Evolutionary conservation across 2,888 invertebrate species (phyloP), one percentile per base, ranked within the genome.

Genomic region (Heliconius erato): DNA sequence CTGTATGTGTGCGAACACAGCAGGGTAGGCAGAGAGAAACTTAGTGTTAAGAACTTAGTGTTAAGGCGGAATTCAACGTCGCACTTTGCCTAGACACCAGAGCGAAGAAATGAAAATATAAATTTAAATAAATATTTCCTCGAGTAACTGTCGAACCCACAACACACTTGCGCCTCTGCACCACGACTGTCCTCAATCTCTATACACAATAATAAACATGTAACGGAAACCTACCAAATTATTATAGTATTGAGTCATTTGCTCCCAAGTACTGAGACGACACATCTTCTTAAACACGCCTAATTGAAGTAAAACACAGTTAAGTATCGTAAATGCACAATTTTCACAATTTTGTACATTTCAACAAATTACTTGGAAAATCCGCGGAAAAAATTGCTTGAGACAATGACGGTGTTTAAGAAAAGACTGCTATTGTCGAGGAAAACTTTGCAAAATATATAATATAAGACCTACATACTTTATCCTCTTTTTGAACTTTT

Each of bases 221-320:
- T n/a, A 16, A 63, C n/a, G 76, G 59, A 76, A 63, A 35, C 12
- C 32, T 63, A n/a, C 59, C 11, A 59, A 74, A 74, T n/a, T 2
- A 76, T 35, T 35, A 35, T 26, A 19, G 28, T 26, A 78, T 67
- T 78, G 65, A 78, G 40, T 28, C 19, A 26, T 77, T 78, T 40
- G 11, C 67, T 67, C 16, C 12, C 4, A 67, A 26, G 67, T 12
- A 14, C 28, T 44, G 3, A 49, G 67, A 49, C 32, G n/a, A 28
- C 12, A 12, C 19, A 74, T 59, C 23, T 23, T 59, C 28, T 74
- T 12, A 12, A 78, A 78, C 28, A 6, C 67, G 49, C 26, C 44
- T 28, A 78, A 78, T 78, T 78, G 78, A 44, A 67, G 44, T 28
- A 28, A 78, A 78, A 78, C 78, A 12, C 78, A 49, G 78, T 28